Evolutionary conservation across 1,140 invertebrate species (phyloP), one percentile per base, ranked within the genome.

Genomic region (Ganaspis sp.): DNA sequence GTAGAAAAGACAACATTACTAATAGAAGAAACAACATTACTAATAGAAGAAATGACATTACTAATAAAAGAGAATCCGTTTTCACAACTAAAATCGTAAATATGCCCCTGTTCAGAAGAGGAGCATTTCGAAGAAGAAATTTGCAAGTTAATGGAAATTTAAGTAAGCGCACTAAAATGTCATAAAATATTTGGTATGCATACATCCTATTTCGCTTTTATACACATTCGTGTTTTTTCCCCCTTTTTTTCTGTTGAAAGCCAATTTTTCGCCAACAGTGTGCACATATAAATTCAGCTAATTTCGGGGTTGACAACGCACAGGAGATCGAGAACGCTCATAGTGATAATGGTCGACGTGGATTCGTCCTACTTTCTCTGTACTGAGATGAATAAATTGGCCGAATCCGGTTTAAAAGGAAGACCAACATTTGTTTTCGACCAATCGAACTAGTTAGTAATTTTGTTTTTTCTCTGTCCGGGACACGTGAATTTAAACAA

Each of bases 121-220:
- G 1, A 49, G 45, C 4, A 64, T 64, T 15, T 64, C n/a, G 58
- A 5, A 5, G 26, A 26, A 4, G 11, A 34, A 64, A 64, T 64
- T 64, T 64, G 58, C 58, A 64, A 64, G 23, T 64, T 64, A 64
- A 64, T 64, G 23, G 58, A 34, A 64, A 64, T 64, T 29, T 29
- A 64, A 64, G 58, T 64, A 34, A 64, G 58, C 58, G 58, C 26
- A 64, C 58, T 34, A 64, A 64, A 64, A 64, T 64, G 26, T 29
- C 58, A 64, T 64, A 64, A 64, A 34, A 34, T 64, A 64, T 64
- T 64, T 29, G 58, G 21, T 64, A 64, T 64, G 58, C 58, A 64
- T 64, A 64, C 12, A 64, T 64, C 15, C 58, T 26, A 64, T 64
- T 29, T 64, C 23, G 26, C 21, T 64, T 64, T 64, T 64, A 29